Percentiles rank a stretch among this genome's conserved stretches.
Conservation (phyloP, 2,797 vertebrate genomes). For the Astyanax mexicanus region DNA sequence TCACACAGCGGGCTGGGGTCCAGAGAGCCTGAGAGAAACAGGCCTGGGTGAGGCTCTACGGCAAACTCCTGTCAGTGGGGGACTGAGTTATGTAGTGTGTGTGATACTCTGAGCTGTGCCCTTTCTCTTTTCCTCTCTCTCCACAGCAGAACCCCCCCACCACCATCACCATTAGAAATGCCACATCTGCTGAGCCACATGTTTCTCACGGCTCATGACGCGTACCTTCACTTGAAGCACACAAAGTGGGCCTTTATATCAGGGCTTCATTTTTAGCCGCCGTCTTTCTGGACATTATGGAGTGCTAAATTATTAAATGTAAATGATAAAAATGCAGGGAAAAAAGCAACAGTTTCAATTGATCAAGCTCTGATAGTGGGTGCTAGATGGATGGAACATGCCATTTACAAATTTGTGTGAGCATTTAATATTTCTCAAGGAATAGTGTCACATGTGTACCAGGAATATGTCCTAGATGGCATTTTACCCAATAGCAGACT, state of each 20-base stretch:
- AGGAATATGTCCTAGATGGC: too few relatives aligned
- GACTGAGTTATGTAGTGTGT: slow-evolving; percentile 41
- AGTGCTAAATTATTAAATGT: too few relatives aligned
- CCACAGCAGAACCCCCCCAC: slow-evolving; percentile 26
- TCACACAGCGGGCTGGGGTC: background rate
- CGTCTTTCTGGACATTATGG: background rate
- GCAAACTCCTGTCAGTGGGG: slow-evolving; percentile 18
- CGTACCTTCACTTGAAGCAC: slow-evolving; percentile 4
- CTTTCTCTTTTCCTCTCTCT: background rate
- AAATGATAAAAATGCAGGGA: too few relatives aligned
- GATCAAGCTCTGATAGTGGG: too few relatives aligned
- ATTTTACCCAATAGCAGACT: too few relatives aligned
- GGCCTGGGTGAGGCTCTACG: background rate
- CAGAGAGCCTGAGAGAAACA: background rate
- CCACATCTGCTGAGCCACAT: slow-evolving; percentile 53
- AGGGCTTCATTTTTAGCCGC: background rate
- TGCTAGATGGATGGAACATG: too few relatives aligned
- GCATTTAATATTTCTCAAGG: too few relatives aligned
- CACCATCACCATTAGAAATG: slow-evolving; percentile 34
- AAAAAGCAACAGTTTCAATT: too few relatives aligned
- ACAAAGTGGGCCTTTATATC: slow-evolving; percentile 6
- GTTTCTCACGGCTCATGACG: slow-evolving; percentile 30
- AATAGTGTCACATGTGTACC: too few relatives aligned
- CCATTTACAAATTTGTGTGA: too few relatives aligned
- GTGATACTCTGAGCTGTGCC: slow-evolving; percentile 8